phyloP scores from a whole-genome alignment of 2,113 vertebrate species.

The Etheostoma spectabile region DNA sequence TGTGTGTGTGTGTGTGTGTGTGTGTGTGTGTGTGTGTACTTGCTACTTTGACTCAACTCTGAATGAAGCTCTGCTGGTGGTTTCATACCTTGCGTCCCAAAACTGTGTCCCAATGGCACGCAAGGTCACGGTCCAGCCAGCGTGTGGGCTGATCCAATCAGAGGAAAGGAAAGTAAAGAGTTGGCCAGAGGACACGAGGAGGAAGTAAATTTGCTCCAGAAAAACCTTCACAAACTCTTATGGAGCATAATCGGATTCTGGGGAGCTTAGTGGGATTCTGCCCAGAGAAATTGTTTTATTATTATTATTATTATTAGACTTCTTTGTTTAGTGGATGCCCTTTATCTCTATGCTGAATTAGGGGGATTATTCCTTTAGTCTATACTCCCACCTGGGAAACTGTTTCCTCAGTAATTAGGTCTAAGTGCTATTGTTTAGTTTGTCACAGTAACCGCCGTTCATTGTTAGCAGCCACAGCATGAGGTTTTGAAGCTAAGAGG shows the following conservation, averaged over 20 bases:
- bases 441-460: conserved; percentile 14
- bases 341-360: conserved; percentile 67
- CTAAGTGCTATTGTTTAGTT: conserved; percentile 53
- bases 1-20: conserved; percentile 5
- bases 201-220: conserved; percentile 32
- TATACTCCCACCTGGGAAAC: conserved; percentile 31
- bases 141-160: conserved; percentile 76
- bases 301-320: conserved; percentile 63
- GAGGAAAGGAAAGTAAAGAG: conserved; percentile 32
- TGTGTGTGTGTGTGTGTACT: conserved; percentile 3
- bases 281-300: conserved; percentile 67
- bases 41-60: conserved; percentile 27
- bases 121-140: conserved; percentile 56
- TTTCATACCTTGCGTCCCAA: conserved; percentile 65
- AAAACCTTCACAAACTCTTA: conserved; percentile 57
- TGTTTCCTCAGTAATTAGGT: conserved; percentile 60
- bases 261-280: conserved; percentile 69
- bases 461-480: conserved; percentile 12
- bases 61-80: conserved; percentile 52
- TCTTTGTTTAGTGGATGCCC: conserved; percentile 68
- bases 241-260: conserved; percentile 69
- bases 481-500: conserved; percentile 4
- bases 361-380: conserved; percentile 69
- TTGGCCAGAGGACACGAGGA: conserved; percentile 47
- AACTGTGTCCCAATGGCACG: conserved; percentile 71